phyloP scores from a whole-genome alignment of 2,888 invertebrate species.

The Yponomeuta malinellus region DNA sequence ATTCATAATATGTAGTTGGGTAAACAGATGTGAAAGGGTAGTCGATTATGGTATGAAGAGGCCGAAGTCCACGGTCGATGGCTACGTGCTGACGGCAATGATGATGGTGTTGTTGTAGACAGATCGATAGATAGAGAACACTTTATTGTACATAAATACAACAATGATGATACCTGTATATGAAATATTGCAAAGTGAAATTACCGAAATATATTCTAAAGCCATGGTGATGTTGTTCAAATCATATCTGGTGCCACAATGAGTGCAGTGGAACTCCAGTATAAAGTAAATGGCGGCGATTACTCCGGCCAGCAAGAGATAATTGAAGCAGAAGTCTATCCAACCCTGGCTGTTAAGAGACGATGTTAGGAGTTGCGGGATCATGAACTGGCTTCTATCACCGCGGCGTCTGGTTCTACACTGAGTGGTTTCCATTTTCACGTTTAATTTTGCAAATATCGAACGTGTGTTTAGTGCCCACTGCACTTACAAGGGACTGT shows the following conservation, averaged over 20 bases:
- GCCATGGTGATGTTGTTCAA: slow-evolving; percentile 39
- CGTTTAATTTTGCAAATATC: neutral
- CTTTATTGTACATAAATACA: neutral
- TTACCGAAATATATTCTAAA: slow-evolving; percentile 52
- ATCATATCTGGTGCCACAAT: slow-evolving; percentile 39
- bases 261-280: slow-evolving; percentile 47
- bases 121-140: neutral
- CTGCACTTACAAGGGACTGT: neutral
- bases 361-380: neutral
- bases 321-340: slow-evolving; percentile 31
- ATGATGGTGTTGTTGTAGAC: neutral
- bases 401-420: neutral
- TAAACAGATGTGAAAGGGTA: too few relatives aligned
- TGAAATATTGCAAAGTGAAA: neutral
- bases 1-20: too few relatives aligned
- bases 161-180: too few relatives aligned
- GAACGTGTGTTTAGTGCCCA: neutral
- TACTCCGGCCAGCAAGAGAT: slow-evolving; percentile 42
- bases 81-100: too few relatives aligned
- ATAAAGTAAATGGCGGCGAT: slow-evolving; percentile 46
- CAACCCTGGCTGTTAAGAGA: slow-evolving; percentile 20
- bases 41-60: too few relatives aligned
- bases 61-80: too few relatives aligned
- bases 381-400: neutral
- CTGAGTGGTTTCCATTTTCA: neutral